Evolutionary conservation across 1,140 invertebrate species (phyloP), one percentile per base, ranked within the genome.

Genomic region (Maniola jurtina): DNA sequence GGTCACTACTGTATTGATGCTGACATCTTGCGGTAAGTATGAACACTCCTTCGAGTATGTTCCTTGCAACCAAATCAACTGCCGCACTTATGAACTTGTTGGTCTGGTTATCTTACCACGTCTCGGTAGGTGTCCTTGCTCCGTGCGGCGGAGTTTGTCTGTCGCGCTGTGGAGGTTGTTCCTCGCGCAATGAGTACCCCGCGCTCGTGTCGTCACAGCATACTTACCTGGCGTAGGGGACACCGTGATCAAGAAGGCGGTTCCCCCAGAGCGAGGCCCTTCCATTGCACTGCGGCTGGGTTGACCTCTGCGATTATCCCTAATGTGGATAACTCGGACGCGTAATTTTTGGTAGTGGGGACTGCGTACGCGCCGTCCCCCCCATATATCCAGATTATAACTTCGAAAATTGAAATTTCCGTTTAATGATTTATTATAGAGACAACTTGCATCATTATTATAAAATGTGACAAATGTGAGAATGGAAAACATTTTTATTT

Each of bases 311-410:
- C 25, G 25, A 25, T 25, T 25, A 25, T 25, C 25, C 25, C 38
- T 38, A 38, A 38, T 38, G 38, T 52, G 74, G 73, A 66, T 75
- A 75, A 75, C 73, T 75, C 70, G 64, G 66, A 72, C 67, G 70
- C 67, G 73, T 72, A 72, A 75, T 75, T 72, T 75, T 75, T 75
- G 73, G 68, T 75, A 75, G 73, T 75, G 73, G 70, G 73, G 70
- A 75, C 73, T 75, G 38, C 9, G 45, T 52, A 54, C 47, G 13
- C 33, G n/a, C 45, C 34, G 25, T 40, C 47, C 42, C 42, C 60
- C 13, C 25, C 1, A 25, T 25, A 25, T n/a, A n/a, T n/a, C n/a
- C n/a, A n/a, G n/a, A n/a, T n/a, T n/a, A n/a, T n/a, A n/a, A n/a
- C n/a, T n/a, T n/a, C n/a, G n/a, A n/a, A n/a, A 25, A 25, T 25